These are phyloP conservation scores for Harpegnathos saltator DNA, from an alignment of 1,140 invertebrate species.

Conservation along the genomic window DNA sequence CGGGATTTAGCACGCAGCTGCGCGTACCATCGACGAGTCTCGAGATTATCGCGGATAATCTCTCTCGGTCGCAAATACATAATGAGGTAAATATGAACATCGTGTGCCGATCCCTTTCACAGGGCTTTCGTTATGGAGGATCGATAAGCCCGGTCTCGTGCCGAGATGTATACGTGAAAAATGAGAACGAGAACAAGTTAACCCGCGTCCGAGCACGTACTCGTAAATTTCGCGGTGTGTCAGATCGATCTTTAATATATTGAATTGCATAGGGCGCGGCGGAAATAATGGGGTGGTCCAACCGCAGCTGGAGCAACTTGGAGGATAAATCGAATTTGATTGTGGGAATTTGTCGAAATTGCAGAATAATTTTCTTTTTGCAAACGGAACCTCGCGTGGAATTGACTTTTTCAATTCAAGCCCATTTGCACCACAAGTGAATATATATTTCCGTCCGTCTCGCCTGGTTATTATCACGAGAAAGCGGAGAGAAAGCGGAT, in stretches of 20 bases:
- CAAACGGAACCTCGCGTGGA: too few species aligned
- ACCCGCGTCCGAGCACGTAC: not conserved
- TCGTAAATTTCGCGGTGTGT: not conserved
- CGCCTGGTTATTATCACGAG: too few species aligned
- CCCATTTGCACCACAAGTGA: too few species aligned
- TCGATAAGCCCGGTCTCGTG: not conserved
- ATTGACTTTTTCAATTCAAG: too few species aligned
- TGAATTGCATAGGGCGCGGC: not conserved
- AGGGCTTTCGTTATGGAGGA: not conserved
- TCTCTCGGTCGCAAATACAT: conserved; percentile 19
- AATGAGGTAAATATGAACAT: conserved; percentile 13
- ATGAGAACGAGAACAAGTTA: not conserved
- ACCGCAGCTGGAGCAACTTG: too few species aligned
- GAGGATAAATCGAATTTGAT: too few species aligned
- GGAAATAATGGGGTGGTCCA: too few species aligned
- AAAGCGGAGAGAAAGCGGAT: too few species aligned
- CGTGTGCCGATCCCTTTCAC: conserved; percentile 13
- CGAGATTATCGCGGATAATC: conserved; percentile 46
- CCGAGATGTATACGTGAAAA: not conserved
- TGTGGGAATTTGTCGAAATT: too few species aligned
- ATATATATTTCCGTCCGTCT: too few species aligned
- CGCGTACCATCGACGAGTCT: conserved; percentile 27
- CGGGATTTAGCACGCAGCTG: conserved; percentile 49
- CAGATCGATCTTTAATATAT: not conserved
- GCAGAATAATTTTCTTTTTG: too few species aligned